phyloP scores from a whole-genome alignment of 2,888 invertebrate genomes.

The Drosophila melanosoma region DNA sequence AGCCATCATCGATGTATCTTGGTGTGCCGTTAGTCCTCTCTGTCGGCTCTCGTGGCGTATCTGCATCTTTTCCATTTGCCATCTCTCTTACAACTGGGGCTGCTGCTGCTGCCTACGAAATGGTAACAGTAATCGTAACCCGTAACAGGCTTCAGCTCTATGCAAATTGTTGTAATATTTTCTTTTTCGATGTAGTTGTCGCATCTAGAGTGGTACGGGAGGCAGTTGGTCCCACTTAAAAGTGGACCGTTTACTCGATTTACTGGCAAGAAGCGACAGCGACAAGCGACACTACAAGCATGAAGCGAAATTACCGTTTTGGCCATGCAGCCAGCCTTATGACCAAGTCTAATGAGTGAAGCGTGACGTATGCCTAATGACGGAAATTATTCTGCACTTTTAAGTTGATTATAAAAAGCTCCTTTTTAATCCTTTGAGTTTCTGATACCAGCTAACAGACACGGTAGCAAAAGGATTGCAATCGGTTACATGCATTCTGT shows the following conservation, averaged over 20 bases:
- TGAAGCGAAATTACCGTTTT: conserved; percentile 68
- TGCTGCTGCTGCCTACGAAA: conserved; percentile 43
- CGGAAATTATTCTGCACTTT: conserved; percentile 43
- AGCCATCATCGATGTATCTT: conserved; percentile 32
- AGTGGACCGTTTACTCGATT: conserved; percentile 78
- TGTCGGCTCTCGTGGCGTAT: conserved; percentile 58
- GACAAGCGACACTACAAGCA: conserved; percentile 67
- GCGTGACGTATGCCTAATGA: conserved; percentile 63
- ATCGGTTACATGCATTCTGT: not conserved
- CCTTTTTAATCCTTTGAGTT: conserved; percentile 3
- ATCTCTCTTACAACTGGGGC: conserved; percentile 27
- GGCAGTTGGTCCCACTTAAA: conserved; percentile 48
- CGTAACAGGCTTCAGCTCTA: conserved; percentile 64
- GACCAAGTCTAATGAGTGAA: conserved; percentile 48
- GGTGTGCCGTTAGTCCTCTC: conserved; percentile 60
- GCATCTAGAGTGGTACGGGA: not conserved
- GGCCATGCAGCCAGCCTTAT: conserved; percentile 19
- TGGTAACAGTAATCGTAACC: conserved; percentile 69
- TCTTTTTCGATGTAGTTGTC: conserved; percentile 30
- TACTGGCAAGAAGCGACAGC: conserved; percentile 55
- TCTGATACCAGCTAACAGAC: conserved; percentile 5
- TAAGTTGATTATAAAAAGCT: conserved; percentile 11
- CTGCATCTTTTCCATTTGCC: conserved; percentile 70
- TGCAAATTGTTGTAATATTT: conserved; percentile 80
- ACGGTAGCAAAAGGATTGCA: conserved; percentile 6